phyloP scores from a whole-genome alignment of 2,797 vertebrate species.

The Myotis daubentonii region DNA sequence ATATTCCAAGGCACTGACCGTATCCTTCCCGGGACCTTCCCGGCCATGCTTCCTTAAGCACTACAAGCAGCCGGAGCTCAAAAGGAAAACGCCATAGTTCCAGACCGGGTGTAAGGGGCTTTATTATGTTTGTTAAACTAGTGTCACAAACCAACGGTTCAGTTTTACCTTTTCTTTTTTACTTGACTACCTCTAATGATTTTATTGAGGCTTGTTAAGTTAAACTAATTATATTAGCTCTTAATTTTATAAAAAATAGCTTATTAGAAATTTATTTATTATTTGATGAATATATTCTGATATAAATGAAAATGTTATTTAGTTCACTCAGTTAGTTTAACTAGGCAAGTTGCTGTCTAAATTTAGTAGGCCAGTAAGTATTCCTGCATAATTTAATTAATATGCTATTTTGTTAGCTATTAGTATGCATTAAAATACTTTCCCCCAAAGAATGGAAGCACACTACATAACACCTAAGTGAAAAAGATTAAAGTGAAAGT shows the following conservation, averaged over 20 bases:
- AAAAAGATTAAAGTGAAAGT: slow-evolving; percentile 18
- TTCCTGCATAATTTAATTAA: slow-evolving; percentile 32
- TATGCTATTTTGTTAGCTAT: slow-evolving; percentile 28
- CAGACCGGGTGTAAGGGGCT: slow-evolving; percentile 58
- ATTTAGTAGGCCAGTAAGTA: slow-evolving; percentile 34
- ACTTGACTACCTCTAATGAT: slow-evolving; percentile 46
- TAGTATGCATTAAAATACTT: slow-evolving; percentile 6
- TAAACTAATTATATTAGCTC: slow-evolving; percentile 45
- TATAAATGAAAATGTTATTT: slow-evolving; percentile 69
- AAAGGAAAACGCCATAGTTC: slow-evolving; percentile 49
- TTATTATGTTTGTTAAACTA: slow-evolving; percentile 72
- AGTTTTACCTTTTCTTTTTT: slow-evolving; percentile 61
- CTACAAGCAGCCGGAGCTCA: slow-evolving; percentile 67
- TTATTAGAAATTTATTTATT: slow-evolving; percentile 43
- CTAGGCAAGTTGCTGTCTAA: slow-evolving; percentile 25
- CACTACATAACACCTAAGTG: not conserved
- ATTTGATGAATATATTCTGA: slow-evolving; percentile 57
- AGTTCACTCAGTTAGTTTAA: slow-evolving; percentile 67
- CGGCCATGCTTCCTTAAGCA: slow-evolving; percentile 66
- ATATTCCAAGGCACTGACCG: slow-evolving; percentile 99
- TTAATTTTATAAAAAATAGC: slow-evolving; percentile 58
- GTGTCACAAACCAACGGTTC: slow-evolving; percentile 77
- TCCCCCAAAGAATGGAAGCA: not conserved
- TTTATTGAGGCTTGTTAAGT: slow-evolving; percentile 52
- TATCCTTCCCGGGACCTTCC: slow-evolving; percentile 92